phyloP scores from a whole-genome alignment of 2,888 invertebrate genomes.

The Enoplolaimus lenunculus region DNA sequence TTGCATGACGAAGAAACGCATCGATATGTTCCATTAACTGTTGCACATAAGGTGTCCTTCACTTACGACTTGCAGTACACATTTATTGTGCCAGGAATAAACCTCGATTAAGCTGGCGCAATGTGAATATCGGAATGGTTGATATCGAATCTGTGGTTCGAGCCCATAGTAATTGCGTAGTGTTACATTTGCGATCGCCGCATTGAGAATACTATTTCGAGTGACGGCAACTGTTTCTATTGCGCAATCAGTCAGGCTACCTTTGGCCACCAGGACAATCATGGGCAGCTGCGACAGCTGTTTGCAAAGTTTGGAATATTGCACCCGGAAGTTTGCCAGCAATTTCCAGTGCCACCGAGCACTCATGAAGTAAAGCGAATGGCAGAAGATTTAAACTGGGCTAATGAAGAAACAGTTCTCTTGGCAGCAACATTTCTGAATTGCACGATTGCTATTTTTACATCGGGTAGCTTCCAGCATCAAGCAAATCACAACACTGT shows the following conservation, averaged over 20 bases:
- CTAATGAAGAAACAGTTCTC: neutral
- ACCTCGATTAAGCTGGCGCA: no score
- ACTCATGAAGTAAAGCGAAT: no score
- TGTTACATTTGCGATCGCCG: no score
- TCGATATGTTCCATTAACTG: neutral
- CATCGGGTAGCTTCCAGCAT: neutral
- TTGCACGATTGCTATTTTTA: neutral
- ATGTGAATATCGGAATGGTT: no score
- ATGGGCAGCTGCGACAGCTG: neutral
- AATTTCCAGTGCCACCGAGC: neutral
- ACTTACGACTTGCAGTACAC: neutral
- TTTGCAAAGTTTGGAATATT: neutral
- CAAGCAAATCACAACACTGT: neutral
- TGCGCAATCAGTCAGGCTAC: neutral
- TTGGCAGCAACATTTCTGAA: neutral
- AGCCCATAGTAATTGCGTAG: no score
- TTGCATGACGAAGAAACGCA: no score
- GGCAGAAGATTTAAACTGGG: neutral
- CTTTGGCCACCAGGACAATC: neutral
- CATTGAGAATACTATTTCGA: no score
- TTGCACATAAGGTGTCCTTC: neutral
- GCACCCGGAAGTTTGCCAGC: neutral
- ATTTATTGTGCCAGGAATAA: neutral
- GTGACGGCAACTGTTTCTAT: no score
- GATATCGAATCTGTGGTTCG: no score